Evolutionary conservation across 2,113 vertebrate species (phyloP).

Genomic region (Seriola dumerili): DNA sequence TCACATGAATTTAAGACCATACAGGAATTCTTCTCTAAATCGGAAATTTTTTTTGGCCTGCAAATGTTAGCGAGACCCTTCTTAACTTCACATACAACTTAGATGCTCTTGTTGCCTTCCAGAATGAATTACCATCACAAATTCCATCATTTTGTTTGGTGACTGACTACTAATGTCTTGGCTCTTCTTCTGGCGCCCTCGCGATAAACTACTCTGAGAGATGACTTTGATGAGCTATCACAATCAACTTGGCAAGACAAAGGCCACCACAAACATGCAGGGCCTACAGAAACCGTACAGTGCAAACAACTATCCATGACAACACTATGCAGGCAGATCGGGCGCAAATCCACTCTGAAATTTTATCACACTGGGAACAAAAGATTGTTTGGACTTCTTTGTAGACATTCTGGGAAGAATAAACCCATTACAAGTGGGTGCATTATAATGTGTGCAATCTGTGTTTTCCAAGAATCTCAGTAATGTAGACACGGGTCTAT

Average conservation of each 20-base stretch:
- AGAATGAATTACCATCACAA: background rate
- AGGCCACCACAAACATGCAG: background rate
- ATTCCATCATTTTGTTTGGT: background rate
- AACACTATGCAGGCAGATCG: slow-evolving; percentile 4
- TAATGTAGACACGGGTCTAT: no score
- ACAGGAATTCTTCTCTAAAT: background rate
- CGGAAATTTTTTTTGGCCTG: background rate
- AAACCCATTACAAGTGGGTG: slow-evolving; percentile 6
- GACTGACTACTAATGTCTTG: background rate
- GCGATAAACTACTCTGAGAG: background rate
- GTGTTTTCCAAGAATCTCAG: background rate
- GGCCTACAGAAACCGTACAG: background rate
- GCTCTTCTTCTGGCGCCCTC: background rate
- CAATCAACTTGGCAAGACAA: slow-evolving; percentile 8
- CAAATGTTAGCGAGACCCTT: background rate
- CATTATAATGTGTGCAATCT: background rate
- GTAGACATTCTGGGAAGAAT: background rate
- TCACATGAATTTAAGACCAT: background rate
- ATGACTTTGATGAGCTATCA: background rate
- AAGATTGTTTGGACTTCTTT: slow-evolving; percentile 11
- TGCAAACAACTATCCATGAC: background rate
- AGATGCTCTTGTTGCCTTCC: background rate
- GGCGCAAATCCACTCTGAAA: background rate
- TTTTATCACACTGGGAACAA: slow-evolving; percentile 7
- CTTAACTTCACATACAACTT: background rate